Evolutionary conservation across 2,113 vertebrate species (phyloP), one percentile per base, ranked within the genome.

Genomic region (Ptychochromis oligacanthus): DNA sequence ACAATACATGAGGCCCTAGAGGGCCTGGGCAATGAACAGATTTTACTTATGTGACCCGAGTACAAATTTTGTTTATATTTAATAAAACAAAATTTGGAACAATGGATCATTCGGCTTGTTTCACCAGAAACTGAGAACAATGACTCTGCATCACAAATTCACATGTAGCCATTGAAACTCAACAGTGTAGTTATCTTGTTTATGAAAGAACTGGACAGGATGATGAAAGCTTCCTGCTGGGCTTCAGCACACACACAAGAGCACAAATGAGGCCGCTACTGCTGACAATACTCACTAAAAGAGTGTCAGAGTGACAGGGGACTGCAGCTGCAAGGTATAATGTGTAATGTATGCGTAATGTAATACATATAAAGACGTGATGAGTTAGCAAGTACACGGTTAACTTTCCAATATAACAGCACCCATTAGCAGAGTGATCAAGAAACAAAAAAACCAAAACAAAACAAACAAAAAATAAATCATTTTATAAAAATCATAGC

Each of bases 121-220:
- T 13, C 36, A 36, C 43, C 10, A 67, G 10, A 77, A 38, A 54
- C 72, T 38, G 61, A n/a, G 18, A 79, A 89, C 81, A 81, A 84
- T 62, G 36, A 17, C 14, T 18, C 24, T n/a, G 49, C 15, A 24
- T 58, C 49, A 58, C 78, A 77, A 65, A 52, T 65, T 72, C 67
- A 72, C 20, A 43, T 55, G 59, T 36, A 74, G 83, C 40, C 86
- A 18, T 18, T 12, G 49, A 17, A 52, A 34, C 61, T n/a, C 15
- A 77, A 72, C 55, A 61, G 46, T 77, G 81, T 18, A 7, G 34
- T 70, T 75, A 67, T 77, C 67, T 15, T 15, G 5, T 46, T 46
- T 15, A 14, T 15, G 43, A 46, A 46, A 46, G 12, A 60, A 75
- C 28, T 60, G 38, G 62, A 38, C 72, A 60, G 77, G 58, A 15